These are phyloP conservation scores for Drosophila lacertosa DNA, from an alignment of 1,140 invertebrate species.

Conservation along the genomic window DNA sequence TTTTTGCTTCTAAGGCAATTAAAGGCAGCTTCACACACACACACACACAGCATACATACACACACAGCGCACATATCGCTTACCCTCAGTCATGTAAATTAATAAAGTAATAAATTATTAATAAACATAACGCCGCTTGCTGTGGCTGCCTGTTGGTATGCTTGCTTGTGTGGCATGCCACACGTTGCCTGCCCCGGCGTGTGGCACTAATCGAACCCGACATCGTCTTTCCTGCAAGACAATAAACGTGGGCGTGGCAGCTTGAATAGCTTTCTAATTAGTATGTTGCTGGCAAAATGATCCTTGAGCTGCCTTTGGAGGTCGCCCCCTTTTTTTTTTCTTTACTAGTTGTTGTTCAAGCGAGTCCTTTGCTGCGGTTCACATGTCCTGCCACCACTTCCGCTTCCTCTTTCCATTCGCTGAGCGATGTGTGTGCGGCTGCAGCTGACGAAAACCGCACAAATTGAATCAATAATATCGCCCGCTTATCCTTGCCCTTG, in stretches of 20 bases:
- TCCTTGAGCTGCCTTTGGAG: slow-evolving; percentile 53
- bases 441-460: slow-evolving; percentile 37
- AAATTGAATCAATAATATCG: slow-evolving; percentile 63
- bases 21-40: slow-evolving; percentile 20
- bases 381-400: neutral
- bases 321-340: slow-evolving; percentile 25
- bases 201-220: slow-evolving; percentile 24
- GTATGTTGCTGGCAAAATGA: slow-evolving; percentile 68
- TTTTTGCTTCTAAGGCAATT: slow-evolving; percentile 10
- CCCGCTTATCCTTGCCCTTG: slow-evolving; percentile 18
- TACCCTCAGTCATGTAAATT: slow-evolving; percentile 59
- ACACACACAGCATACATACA: slow-evolving; percentile 1
- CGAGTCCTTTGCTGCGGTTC: slow-evolving; percentile 62
- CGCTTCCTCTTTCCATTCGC: neutral
- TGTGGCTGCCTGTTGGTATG: slow-evolving; percentile 15
- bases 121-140: slow-evolving; percentile 52
- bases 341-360: slow-evolving; percentile 28
- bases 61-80: slow-evolving; percentile 3
- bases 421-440: slow-evolving; percentile 9
- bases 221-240: slow-evolving; percentile 17
- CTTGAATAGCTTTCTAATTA: slow-evolving; percentile 79
- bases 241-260: slow-evolving; percentile 42
- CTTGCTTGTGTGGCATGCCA: slow-evolving; percentile 17
- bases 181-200: neutral
- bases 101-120: slow-evolving; percentile 79